Percentiles rank a stretch among this genome's conserved stretches.
phyloP scores from a whole-genome alignment of 2,888 invertebrate species.

The Mechanitis messenoides region DNA sequence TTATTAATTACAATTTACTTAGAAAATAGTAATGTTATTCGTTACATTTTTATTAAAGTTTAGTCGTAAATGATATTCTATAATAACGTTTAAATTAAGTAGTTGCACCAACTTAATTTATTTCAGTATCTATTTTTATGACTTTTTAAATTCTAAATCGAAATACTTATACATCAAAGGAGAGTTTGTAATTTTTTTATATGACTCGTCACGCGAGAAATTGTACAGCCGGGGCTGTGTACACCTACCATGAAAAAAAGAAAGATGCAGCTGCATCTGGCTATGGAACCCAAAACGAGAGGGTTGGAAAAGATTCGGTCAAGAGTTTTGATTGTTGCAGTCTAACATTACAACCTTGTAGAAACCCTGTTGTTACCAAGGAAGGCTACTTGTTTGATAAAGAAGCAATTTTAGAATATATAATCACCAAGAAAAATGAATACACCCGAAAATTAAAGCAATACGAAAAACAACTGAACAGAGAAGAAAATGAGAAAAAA shows the following conservation, averaged over 20 bases:
- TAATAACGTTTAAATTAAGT: too few species aligned
- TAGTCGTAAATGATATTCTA: too few species aligned
- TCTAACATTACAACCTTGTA: conserved; percentile 96
- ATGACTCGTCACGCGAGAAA: conserved; percentile 99
- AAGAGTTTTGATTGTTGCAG: conserved; percentile 98
- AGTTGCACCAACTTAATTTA: too few species aligned
- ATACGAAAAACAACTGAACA: conserved; percentile 90
- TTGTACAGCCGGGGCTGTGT: conserved; percentile 98
- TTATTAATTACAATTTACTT: too few species aligned
- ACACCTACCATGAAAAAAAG: conserved; percentile 98
- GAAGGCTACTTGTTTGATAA: conserved; percentile 98
- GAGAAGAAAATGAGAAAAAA: conserved; percentile 82
- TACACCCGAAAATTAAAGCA: conserved; percentile 92
- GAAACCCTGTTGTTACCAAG: conserved; percentile 87
- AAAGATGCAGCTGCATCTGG: conserved; percentile 96
- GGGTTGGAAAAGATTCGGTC: conserved; percentile 95
- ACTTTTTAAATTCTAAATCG: too few species aligned
- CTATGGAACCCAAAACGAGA: conserved; percentile 89
- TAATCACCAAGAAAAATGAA: conserved; percentile 95
- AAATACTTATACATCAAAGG: too few species aligned
- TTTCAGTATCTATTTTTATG: too few species aligned
- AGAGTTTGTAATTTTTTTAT: background rate
- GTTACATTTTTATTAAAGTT: too few species aligned
- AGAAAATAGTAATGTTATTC: too few species aligned
- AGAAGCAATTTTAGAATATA: conserved; percentile 96